Base-by-base conservation (phyloP, 2,888 invertebrate species). In the Acleris laterana region DNA sequence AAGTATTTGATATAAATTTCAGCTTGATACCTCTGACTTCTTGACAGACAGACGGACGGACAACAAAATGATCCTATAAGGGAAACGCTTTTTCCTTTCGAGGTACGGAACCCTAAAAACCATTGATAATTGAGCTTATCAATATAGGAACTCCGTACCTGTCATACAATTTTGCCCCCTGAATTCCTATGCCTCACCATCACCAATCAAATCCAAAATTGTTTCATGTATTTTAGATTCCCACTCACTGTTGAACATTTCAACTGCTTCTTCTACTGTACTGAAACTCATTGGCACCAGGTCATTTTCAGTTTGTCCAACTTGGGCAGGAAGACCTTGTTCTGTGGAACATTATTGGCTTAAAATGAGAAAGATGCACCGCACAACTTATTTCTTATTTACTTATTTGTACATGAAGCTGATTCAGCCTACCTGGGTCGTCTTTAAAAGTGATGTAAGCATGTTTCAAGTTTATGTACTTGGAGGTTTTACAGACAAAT, bases 391-490 rank as follows among this genome's bases (percentile, higher is more conserved):
- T n/a, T n/a, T n/a, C n/a, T n/a, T n/a, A n/a, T n/a, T n/a, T n/a
- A n/a, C n/a, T n/a, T n/a, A 38, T 13, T 38, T 13, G 3, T 13
- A 17, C 9, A 5, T 13, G 3, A 16, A 53, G 6, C 53, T 38
- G 17, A 11, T 53, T 7, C 72, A 69, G 66, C 38, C 4, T 72
- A 85, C 86, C 84, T 78, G 67, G 76, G 20, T 82, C 86, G 71
- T 87, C 84, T 72, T 87, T 91, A 49, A 86, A 85, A 64, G 88
- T 93, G 1, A 96, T 91, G 85, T 95, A 96, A 11, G 95, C 94
- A 81, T 95, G 93, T 77, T 95, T 94, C 89, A 96, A 94, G 77
- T 92, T 94, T 5, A 97, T 80, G 25, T 94, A 77, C 88, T 96
- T 96, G 56, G 94, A 94, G 2, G 96, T 95, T 82, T 95, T 95